Conservation (phyloP, 2,888 invertebrate genomes). For the Drosophila mettleri region DNA sequence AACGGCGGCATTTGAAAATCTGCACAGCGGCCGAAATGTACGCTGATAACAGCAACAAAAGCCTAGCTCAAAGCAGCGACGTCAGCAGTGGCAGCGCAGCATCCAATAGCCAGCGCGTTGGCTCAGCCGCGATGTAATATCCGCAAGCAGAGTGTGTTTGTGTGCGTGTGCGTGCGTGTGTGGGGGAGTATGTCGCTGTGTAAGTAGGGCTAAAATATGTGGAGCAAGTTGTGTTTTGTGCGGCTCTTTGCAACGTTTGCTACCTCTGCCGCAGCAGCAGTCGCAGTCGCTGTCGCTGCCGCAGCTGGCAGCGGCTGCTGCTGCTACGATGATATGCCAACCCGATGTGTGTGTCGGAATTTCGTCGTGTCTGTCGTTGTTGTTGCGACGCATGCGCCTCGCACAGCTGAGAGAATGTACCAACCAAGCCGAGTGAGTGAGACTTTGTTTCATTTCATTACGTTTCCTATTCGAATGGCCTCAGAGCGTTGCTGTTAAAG, state of each 20-base stretch:
- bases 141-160: conserved; percentile 19
- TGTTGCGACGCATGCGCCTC: conserved; percentile 42
- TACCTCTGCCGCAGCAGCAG: conserved; percentile 26
- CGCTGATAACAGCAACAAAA: conserved; percentile 61
- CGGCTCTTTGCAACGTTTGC: conserved; percentile 35
- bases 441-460: conserved; percentile 31
- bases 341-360: conserved; percentile 49
- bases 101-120: conserved; percentile 60
- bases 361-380: conserved; percentile 25
- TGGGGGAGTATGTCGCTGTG: conserved; percentile 66
- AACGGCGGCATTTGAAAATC: conserved; percentile 54
- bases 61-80: conserved; percentile 36
- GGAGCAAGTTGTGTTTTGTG: conserved; percentile 75
- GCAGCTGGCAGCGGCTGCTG: conserved; percentile 4
- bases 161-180: conserved; percentile 29
- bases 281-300: conserved; percentile 7
- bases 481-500: conserved; percentile 2
- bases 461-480: not conserved
- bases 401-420: conserved; percentile 34
- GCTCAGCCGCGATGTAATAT: conserved; percentile 68
- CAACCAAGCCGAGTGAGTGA: not conserved
- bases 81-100: conserved; percentile 32
- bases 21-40: conserved; percentile 42
- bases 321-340: conserved; percentile 9
- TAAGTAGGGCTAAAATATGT: conserved; percentile 77